phyloP scores from a whole-genome alignment of 2,113 vertebrate species.

The Paradoxurus hermaphroditus region DNA sequence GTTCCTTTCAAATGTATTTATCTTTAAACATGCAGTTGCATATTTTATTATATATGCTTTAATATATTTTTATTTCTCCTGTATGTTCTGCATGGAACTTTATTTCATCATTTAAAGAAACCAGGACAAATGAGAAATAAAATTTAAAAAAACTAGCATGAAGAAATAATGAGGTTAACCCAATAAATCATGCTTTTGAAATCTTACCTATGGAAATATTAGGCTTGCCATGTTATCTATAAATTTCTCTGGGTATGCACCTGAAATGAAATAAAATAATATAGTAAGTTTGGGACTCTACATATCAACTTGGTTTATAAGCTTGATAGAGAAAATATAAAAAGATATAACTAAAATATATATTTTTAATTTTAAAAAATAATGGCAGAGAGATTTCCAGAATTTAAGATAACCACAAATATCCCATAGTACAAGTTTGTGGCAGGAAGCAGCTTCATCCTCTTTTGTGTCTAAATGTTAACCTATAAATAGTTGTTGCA shows the following conservation, averaged over 20 bases:
- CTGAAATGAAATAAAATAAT: neutral
- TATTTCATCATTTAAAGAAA: neutral
- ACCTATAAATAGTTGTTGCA: neutral
- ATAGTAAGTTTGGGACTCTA: neutral
- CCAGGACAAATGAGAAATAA: neutral
- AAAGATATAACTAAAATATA: neutral
- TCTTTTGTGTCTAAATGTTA: neutral
- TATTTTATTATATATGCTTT: neutral
- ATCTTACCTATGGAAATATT: neutral
- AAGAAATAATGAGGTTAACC: neutral
- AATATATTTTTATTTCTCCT: neutral
- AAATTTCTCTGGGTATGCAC: neutral
- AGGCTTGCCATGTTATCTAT: neutral
- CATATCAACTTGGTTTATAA: neutral
- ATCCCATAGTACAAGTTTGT: neutral
- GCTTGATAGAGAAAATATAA: neutral
- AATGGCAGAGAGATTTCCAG: neutral
- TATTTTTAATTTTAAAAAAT: neutral
- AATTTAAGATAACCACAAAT: neutral
- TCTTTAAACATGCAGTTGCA: neutral
- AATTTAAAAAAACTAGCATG: neutral
- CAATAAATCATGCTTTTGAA: neutral
- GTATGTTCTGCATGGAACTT: neutral
- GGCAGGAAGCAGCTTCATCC: neutral
- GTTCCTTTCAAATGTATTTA: neutral